Base-by-base conservation (phyloP, 2,888 invertebrate genomes). In the Archips crataeganus region DNA sequence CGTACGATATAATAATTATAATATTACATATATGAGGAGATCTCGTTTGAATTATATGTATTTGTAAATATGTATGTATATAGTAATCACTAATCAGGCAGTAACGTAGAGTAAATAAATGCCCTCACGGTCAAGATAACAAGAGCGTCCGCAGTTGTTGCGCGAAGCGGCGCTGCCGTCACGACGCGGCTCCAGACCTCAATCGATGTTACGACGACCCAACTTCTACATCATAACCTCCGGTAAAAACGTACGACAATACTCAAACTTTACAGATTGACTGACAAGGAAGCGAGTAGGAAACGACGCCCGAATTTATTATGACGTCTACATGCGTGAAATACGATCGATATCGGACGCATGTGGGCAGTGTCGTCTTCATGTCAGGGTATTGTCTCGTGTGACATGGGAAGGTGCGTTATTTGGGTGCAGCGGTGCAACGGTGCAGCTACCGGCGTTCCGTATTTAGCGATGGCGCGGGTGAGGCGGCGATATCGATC, bases 51-150 rank as follows among this genome's bases (percentile, higher is more conserved):
- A 60, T 61, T 67, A 68, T 59, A 23, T 23, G 23, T 23, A 73
- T n/a, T 49, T 61, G 54, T 68, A 73, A 63, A 68, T 57, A 68
- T 32, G 80, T 66, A 5, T 2, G 80, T 66, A 5, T 2, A 39
- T 39, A 39, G 39, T 39, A 39, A 39, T 39, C 39, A 81, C 79
- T 68, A 81, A 79, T 78, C 75, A 82, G 77, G 84, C 81, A 85
- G 84, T 81, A 84, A 82, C 80, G 84, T 81, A 59, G 57, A 71
- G 57, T 64, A 71, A 85, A 85, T 87, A 85, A 88, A 82, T 87
- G 83, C 79, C 91, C 94, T 93, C 93, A 94, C 94, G 91, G 92
- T 92, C 88, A 93, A 92, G 89, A 89, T 90, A 90, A 90, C 80
- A 85, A 57, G 88, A 90, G 87, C 87, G 87, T 84, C 85, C 88